Base-by-base conservation (phyloP, 2,888 invertebrate genomes). In the Ophion costatus region DNA sequence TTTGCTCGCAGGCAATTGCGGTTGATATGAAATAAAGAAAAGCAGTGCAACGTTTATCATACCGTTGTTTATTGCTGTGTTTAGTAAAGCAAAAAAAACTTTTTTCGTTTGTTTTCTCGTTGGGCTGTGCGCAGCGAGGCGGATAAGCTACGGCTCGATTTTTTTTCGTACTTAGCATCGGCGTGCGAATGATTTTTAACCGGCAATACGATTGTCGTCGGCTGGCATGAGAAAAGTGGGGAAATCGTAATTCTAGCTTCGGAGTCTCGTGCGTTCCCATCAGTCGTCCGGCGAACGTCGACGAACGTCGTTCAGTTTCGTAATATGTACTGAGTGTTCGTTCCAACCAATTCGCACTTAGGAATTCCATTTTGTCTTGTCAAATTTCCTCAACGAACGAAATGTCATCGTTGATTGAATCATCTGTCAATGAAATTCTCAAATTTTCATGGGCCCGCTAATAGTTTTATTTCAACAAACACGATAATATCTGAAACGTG, bases 131-230 rank as follows among this genome's bases (percentile, higher is more conserved):
- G 3, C n/a, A 64, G 14, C 51, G 20, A 1, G 29, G 6, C 29
- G 57, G 29, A 69, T 78, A 67, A 66, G 4, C 33, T n/a, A 42
- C 61, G 11, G 67, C 59, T 42, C 29, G 29, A n/a, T 75, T 66
- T 82, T 76, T 71, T 51, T 51, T 17, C 14, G 63, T 42, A 80
- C 57, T 80, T 75, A 83, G 79, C 83, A 42, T 63, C 63, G 10
- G 59, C 51, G 63, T 66, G 75, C 11, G 42, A 83, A 83, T 71
- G 22, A 17, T 83, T 33, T 78, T 70, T 64, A n/a, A 59, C 59
- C 67, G 74, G 42, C 22, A 38, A 57, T 51, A 57, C 66, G n/a
- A 59, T 67, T 45, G 22, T 69, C 61, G 59, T 33, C 10, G 61
- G 6, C 61, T 45, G 11, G 51, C 11, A 66, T 59, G 74, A 61